Evolutionary conservation across 2,113 vertebrate genomes (phyloP).

Genomic region (Channa argus): DNA sequence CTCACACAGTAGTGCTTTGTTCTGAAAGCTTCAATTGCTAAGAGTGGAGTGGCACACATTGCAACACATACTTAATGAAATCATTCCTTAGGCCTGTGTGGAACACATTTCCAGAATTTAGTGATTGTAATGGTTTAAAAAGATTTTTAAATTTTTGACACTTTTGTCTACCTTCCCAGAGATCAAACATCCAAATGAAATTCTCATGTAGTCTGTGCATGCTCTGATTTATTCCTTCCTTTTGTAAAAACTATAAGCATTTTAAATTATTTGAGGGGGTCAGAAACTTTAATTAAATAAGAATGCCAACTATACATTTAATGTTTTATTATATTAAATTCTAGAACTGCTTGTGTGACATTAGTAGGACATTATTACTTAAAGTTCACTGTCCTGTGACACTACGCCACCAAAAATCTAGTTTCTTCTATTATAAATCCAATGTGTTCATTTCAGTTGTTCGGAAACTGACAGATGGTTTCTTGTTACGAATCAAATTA

Average conservation of each 20-base stretch:
- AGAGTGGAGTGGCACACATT: background rate
- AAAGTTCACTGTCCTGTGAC: constrained; percentile 25
- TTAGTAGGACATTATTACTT: constrained; percentile 1
- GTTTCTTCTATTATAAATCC: constrained; percentile 43
- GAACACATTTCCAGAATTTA: background rate
- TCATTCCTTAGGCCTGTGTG: background rate
- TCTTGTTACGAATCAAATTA: constrained; percentile 46
- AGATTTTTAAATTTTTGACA: too few species aligned
- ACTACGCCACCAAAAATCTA: constrained; percentile 23
- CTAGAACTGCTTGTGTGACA: background rate
- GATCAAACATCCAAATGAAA: too few species aligned
- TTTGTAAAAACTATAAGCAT: too few species aligned
- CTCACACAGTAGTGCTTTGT: constrained; percentile 11
- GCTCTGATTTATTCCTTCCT: too few species aligned
- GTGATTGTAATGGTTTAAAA: background rate
- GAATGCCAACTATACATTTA: too few species aligned
- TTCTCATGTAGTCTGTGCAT: too few species aligned
- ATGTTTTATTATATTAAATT: too few species aligned
- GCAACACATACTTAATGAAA: background rate
- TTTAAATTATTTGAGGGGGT: too few species aligned
- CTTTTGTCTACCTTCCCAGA: too few species aligned
- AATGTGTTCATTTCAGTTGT: constrained; percentile 44
- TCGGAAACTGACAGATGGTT: constrained; percentile 37
- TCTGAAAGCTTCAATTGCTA: constrained; percentile 16
- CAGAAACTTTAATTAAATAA: too few species aligned